Conservation (phyloP, 1,140 invertebrate genomes). For the Ostrea edulis region DNA sequence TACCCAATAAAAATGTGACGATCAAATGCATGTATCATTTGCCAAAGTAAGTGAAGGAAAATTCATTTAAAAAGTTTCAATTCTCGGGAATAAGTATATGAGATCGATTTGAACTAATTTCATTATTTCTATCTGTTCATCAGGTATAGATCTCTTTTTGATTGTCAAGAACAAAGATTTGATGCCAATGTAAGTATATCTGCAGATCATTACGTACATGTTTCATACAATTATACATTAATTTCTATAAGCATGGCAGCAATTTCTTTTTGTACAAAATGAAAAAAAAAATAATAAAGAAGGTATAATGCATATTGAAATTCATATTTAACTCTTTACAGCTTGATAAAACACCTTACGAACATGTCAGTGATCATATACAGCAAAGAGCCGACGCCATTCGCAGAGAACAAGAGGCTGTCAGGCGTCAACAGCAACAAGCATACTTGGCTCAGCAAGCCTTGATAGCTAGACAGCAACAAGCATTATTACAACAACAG, state of each 20-base stretch:
- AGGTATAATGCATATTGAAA: neutral
- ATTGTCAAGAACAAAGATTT: neutral
- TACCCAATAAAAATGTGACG: neutral
- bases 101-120: neutral
- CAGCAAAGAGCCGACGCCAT: neutral
- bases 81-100: neutral
- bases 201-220: too few relatives aligned
- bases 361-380: slow-evolving; percentile 17
- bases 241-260: neutral
- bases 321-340: neutral
- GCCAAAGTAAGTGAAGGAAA: neutral
- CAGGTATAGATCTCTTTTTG: neutral
- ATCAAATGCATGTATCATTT: slow-evolving; percentile 1
- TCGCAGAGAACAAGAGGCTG: neutral
- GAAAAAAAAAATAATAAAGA: neutral
- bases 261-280: neutral
- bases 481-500: neutral
- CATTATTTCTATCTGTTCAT: neutral
- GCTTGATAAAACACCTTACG: neutral
- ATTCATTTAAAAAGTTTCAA: neutral
- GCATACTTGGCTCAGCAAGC: neutral
- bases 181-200: neutral
- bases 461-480: neutral
- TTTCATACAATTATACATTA: neutral
- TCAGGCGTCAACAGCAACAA: neutral